These are phyloP conservation scores for Gavialis gangeticus DNA, from an alignment of 2,113 vertebrate species.

Conservation along the genomic window DNA sequence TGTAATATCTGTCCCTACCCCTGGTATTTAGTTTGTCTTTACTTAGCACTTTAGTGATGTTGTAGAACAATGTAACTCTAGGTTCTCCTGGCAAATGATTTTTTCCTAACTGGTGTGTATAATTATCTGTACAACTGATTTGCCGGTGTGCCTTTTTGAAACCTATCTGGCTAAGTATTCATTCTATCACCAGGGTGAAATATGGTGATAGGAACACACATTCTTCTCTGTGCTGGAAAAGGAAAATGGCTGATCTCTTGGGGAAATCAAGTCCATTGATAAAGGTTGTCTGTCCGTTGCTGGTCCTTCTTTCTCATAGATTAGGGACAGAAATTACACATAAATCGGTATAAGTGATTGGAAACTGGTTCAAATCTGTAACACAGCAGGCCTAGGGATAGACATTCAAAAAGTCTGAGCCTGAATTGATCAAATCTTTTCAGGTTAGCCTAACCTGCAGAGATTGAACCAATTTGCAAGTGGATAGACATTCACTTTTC, in stretches of 20 bases:
- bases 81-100: conserved; percentile 17
- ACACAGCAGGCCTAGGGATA: too few species aligned
- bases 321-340: neutral
- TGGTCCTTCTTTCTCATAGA: conserved; percentile 17
- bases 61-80: neutral
- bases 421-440: too few species aligned
- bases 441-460: too few species aligned
- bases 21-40: neutral
- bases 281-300: neutral
- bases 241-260: neutral
- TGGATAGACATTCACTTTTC: too few species aligned
- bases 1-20: too few species aligned
- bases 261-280: neutral
- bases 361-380: too few species aligned
- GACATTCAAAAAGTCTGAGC: too few species aligned
- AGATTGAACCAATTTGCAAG: too few species aligned
- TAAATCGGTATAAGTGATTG: too few species aligned
- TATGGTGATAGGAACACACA: neutral
- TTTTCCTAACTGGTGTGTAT: neutral
- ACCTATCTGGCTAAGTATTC: neutral
- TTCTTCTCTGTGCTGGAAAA: neutral
- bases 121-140: neutral
- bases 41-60: neutral
- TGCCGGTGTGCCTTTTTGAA: neutral
- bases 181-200: neutral